These are phyloP conservation scores for Helobdella robusta DNA, from an alignment of 2,888 invertebrate genomes.

Conservation along the genomic window DNA sequence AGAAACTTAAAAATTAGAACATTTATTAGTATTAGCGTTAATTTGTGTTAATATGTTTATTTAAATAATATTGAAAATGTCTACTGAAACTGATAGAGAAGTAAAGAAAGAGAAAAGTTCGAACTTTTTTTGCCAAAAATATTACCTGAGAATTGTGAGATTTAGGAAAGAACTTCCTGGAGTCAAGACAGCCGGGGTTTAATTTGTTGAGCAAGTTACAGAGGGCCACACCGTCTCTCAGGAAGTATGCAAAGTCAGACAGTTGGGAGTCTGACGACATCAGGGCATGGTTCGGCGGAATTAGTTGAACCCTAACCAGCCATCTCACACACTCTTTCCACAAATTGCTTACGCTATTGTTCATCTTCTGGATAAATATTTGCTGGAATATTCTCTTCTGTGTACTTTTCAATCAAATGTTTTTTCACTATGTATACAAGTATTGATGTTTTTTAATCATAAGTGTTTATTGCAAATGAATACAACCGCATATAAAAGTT, in stretches of 20 bases:
- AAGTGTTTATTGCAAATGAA: neutral
- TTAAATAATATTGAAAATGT: no score
- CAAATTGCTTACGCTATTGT: no score
- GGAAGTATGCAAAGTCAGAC: neutral
- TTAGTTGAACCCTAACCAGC: slow-evolving; percentile 2
- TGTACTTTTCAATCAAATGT: neutral
- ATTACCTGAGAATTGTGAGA: no score
- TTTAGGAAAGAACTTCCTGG: slow-evolving; percentile 3
- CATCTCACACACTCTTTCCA: slow-evolving; percentile 1
- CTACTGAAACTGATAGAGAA: no score
- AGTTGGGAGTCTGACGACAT: neutral
- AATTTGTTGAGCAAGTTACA: slow-evolving; percentile 11
- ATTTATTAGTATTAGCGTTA: no score
- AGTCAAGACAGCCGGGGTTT: neutral
- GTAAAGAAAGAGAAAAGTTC: no score
- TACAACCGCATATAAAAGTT: neutral
- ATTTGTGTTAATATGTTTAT: no score
- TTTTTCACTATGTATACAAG: neutral
- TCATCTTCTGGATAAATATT: neutral
- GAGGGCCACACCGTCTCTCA: slow-evolving; percentile 14
- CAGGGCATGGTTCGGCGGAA: neutral
- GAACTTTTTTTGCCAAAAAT: no score
- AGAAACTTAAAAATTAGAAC: no score
- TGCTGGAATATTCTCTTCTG: neutral
- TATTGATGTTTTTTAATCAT: neutral